Conservation (phyloP, 2,113 vertebrate species). For the Marcusenius ussheri region DNA sequence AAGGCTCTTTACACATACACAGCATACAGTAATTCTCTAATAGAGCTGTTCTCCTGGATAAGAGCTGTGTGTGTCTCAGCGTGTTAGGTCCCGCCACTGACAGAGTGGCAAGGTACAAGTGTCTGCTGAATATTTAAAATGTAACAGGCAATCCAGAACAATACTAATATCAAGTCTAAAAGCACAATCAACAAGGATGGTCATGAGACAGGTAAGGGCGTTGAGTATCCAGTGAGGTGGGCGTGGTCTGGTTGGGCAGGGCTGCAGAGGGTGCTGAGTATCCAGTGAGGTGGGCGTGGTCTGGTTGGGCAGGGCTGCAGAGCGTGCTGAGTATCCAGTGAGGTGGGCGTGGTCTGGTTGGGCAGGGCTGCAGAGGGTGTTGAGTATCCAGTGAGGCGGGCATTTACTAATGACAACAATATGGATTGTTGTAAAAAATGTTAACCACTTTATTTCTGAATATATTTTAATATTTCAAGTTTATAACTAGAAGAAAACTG, state of each 20-base stretch:
- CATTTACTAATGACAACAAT: neutral
- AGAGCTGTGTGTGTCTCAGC: neutral
- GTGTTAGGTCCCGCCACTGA: neutral
- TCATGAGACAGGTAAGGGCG: neutral
- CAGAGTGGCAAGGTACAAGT: neutral
- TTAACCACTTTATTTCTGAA: neutral
- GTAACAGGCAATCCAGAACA: neutral
- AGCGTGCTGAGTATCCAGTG: neutral
- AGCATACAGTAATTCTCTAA: neutral
- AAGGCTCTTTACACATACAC: neutral
- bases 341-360: neutral
- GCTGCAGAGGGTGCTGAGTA: no score
- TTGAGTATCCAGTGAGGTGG: neutral
- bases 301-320: neutral
- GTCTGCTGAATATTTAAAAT: neutral
- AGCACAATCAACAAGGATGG: neutral
- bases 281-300: no score
- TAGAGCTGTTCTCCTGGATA: neutral
- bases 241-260: neutral
- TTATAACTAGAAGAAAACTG: neutral
- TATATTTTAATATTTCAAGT: neutral
- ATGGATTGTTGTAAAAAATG: neutral
- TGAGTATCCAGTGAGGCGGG: neutral
- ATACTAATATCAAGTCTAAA: neutral
- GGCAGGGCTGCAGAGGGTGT: no score